Evolutionary conservation across 2,113 vertebrate genomes (phyloP), one percentile per base, ranked within the genome.

Genomic region (Grallaria varia): DNA sequence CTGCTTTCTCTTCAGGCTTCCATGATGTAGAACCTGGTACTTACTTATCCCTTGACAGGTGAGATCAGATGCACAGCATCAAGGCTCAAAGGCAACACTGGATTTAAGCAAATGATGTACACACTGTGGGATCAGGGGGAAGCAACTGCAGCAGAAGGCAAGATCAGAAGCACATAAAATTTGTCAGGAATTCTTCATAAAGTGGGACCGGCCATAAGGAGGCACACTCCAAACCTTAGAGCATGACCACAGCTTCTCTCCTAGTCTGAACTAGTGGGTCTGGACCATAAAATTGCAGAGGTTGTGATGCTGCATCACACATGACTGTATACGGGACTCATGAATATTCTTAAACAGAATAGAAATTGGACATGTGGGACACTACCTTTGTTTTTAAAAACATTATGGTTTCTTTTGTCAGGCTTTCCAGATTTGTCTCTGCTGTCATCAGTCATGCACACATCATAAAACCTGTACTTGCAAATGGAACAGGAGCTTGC

Each of bases 41-140:
- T 77, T 77, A 50, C 56, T 75, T 68, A 87, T 13, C 30, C 49
- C 25, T 60, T 64, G 30, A 37, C 53, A 90, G 58, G 49, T 60
- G 58, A 74, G 42, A 50, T 78, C 42, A 58, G 68, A 67, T 4
- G 20, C 37, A 49, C 14, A 71, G 79, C 35, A 55, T 59, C 21
- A 16, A 66, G 56, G 56, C 47, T 85, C 47, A 64, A 66, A 84
- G 71, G 8, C 30, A 79, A 35, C 27, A 13, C 33, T 35, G 62
- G 49, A 18, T 76, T 85, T 83, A 91, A 53, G 62, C 49, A 73
- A 49, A 44, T 40, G 28, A 59, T 35, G 23, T 27, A 59, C 15
- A 15, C 3, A 1, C 33, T 35, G 30, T 50, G 20, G 35, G 58
- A 58, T 31, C 0, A 0, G 3, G 31, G 39, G 24, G 45, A 72